Evolutionary conservation across 1,140 invertebrate genomes (phyloP).

Genomic region (Apocrypta bakeri): DNA sequence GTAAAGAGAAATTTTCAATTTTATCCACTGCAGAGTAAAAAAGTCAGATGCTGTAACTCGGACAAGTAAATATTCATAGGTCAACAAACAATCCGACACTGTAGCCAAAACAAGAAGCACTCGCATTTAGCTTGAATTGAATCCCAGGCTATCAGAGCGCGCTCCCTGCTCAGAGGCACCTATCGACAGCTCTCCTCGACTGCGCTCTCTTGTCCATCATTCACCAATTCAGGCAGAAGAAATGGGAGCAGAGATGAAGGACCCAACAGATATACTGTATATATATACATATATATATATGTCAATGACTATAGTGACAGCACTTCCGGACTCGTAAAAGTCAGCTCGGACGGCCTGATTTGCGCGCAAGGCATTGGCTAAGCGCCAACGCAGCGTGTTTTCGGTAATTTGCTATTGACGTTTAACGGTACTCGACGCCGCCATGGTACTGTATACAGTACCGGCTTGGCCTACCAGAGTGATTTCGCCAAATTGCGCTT

Average conservation of each 20-base stretch:
- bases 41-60: too few relatives aligned
- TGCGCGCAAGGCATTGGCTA: slow-evolving; percentile 9
- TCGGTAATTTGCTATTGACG: slow-evolving; percentile 41
- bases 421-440: slow-evolving; percentile 38
- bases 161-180: not conserved
- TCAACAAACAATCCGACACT: not conserved
- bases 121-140: not conserved
- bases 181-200: not conserved
- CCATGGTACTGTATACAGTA: not conserved
- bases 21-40: too few relatives aligned
- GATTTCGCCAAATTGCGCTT: slow-evolving; percentile 13
- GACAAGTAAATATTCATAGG: not conserved
- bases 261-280: not conserved
- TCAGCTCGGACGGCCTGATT: not conserved
- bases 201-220: not conserved
- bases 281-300: not conserved
- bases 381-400: slow-evolving; percentile 27
- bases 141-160: not conserved
- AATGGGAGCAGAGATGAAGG: slow-evolving; percentile 12
- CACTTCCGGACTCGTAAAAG: slow-evolving; percentile 10
- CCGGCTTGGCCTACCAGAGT: not conserved
- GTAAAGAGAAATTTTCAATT: too few relatives aligned
- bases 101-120: not conserved
- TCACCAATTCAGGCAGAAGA: slow-evolving; percentile 8
- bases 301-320: not conserved